A percentile compares a stretch with the other conserved stretches of the same genome.
These are phyloP conservation scores for Podarcis lilfordi DNA, from an alignment of 2,797 vertebrate species.

Conservation along the genomic window DNA sequence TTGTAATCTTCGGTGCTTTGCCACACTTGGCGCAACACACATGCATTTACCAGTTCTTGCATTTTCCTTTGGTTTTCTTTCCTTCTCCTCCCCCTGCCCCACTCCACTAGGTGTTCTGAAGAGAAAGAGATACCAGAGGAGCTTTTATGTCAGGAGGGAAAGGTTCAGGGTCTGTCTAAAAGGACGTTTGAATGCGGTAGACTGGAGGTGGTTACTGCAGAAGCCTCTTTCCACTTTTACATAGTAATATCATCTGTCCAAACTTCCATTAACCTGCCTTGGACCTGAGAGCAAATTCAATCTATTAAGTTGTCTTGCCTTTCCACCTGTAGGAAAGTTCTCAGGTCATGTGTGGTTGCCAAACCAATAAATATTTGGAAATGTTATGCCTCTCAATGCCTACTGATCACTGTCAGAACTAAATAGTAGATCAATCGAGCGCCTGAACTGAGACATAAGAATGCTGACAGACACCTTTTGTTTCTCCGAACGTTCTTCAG, in stretches of 20 bases:
- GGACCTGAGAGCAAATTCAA: not conserved
- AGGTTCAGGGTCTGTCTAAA: not conserved
- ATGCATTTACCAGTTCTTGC: constrained; percentile 19
- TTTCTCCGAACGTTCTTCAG: accelerated
- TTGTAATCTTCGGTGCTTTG: not conserved
- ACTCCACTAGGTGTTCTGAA: not conserved
- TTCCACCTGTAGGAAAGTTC: not conserved
- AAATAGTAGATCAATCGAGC: not conserved
- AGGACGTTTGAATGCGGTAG: not conserved
- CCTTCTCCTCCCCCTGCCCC: not conserved
- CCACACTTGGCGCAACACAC: constrained; percentile 19
- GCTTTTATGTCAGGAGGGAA: accelerated
- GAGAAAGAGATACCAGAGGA: accelerated
- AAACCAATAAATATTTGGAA: not conserved
- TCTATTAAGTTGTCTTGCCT: not conserved
- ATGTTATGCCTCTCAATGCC: not conserved
- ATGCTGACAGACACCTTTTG: not conserved
- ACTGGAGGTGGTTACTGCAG: not conserved
- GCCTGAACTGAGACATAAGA: not conserved
- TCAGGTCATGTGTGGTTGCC: not conserved
- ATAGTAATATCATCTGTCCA: not conserved
- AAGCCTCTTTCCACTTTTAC: not conserved
- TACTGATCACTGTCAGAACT: not conserved
- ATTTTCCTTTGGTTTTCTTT: not conserved
- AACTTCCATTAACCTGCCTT: not conserved